phyloP scores from a whole-genome alignment of 2,797 vertebrate species.

The Cheirogaleus major region DNA sequence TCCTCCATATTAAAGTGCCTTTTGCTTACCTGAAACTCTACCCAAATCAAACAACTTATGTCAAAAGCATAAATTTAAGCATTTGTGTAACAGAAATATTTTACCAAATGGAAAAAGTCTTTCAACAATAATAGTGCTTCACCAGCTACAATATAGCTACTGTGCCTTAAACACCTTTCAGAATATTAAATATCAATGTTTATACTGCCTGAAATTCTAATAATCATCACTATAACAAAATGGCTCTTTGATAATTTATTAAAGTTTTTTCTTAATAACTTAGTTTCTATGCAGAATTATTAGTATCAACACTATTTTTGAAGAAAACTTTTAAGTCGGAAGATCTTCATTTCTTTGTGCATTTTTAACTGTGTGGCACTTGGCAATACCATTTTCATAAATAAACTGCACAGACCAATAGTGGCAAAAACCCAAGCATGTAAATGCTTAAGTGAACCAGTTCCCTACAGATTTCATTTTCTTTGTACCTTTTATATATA shows the following conservation, averaged over 20 bases:
- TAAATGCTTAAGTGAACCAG: slow-evolving; percentile 1
- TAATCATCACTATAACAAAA: slow-evolving; percentile 16
- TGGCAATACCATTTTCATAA: slow-evolving; percentile 48
- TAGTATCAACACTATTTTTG: slow-evolving; percentile 42
- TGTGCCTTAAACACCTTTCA: slow-evolving; percentile 2
- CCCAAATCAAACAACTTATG: slow-evolving; percentile 16
- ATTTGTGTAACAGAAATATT: not conserved
- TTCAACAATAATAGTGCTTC: not conserved
- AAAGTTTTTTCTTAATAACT: slow-evolving; percentile 3
- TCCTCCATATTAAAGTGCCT: slow-evolving; percentile 19
- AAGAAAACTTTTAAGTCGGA: slow-evolving; percentile 44
- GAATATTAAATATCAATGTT: slow-evolving; percentile 14
- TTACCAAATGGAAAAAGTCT: not conserved
- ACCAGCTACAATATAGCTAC: not conserved
- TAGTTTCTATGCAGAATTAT: slow-evolving; percentile 1
- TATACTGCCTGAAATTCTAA: slow-evolving; percentile 16
- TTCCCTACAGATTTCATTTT: not conserved
- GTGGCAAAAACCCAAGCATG: not conserved
- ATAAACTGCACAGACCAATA: not conserved
- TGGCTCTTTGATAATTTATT: not conserved
- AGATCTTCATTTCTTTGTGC: slow-evolving; percentile 11
- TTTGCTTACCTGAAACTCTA: slow-evolving; percentile 35
- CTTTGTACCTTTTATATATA: slow-evolving; percentile 30
- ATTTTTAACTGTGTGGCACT: slow-evolving; percentile 21
- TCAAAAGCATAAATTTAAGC: slow-evolving; percentile 24